Evolutionary conservation across 1,140 invertebrate species (phyloP).

Genomic region (fruit fly (Drosophila melanogaster)): Release_6_plus_ISO1_MT NT_033779.5:17311001-17311500

Average conservation of each 20-base stretch:
- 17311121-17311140: constrained; percentile 1
- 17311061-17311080: constrained; percentile 64
- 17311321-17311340: constrained; percentile 8
- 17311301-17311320: constrained; percentile 1
- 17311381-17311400: neutral
- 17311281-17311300: constrained; percentile 3
- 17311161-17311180: constrained; percentile 3
- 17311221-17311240: too few species aligned
- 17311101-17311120: constrained; percentile 55
- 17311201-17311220: neutral
- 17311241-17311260: neutral
- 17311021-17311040: constrained; percentile 10
- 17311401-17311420: neutral
- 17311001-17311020: neutral
- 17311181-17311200: constrained; percentile 1
- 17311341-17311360: neutral
- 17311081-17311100: constrained; percentile 78
- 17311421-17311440: neutral
- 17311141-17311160: constrained; percentile 10
- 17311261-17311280: constrained; percentile 3
- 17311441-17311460: too few species aligned
- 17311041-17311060: constrained; percentile 14
- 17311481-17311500: neutral
- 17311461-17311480: too few species aligned
- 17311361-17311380: neutral